Percentiles rank a stretch among this genome's conserved stretches.
Conservation (phyloP, 2,888 invertebrate species). For the Ariolimax columbianus region DNA sequence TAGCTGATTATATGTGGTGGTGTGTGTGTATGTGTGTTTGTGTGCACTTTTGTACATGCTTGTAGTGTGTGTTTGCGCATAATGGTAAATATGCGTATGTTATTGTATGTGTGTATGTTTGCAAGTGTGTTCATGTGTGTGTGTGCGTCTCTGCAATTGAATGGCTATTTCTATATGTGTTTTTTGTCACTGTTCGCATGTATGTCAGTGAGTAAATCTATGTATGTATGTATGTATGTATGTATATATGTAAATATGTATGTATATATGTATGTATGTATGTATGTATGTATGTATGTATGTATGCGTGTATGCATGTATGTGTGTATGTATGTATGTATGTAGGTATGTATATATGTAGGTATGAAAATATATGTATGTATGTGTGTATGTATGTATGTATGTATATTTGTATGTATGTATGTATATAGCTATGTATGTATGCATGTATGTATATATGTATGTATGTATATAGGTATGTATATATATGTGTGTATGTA, state of each 20-base stretch:
- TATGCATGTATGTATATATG: not conserved
- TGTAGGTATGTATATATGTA: not conserved
- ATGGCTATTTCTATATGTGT: too few relatives aligned
- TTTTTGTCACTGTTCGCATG: too few relatives aligned
- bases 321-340: not conserved
- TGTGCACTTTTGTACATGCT: not conserved
- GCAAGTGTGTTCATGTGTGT: too few relatives aligned
- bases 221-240: conserved; percentile 13
- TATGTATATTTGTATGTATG: not conserved
- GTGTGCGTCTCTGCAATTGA: too few relatives aligned
- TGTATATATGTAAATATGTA: conserved; percentile 18
- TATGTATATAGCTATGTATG: not conserved
- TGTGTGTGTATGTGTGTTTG: not conserved
- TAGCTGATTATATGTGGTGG: not conserved
- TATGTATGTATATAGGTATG: not conserved
- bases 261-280: not conserved
- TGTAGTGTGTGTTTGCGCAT: too few relatives aligned
- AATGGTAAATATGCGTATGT: too few relatives aligned
- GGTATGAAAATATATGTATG: not conserved
- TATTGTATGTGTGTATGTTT: too few relatives aligned
- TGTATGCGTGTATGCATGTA: not conserved
- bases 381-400: not conserved
- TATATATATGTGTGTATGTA: not conserved
- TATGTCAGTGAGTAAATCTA: too few relatives aligned
- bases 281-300: conserved; percentile 10